These are phyloP conservation scores for Anarrhichthys ocellatus DNA, from an alignment of 2,113 vertebrate genomes.

Conservation along the genomic window DNA sequence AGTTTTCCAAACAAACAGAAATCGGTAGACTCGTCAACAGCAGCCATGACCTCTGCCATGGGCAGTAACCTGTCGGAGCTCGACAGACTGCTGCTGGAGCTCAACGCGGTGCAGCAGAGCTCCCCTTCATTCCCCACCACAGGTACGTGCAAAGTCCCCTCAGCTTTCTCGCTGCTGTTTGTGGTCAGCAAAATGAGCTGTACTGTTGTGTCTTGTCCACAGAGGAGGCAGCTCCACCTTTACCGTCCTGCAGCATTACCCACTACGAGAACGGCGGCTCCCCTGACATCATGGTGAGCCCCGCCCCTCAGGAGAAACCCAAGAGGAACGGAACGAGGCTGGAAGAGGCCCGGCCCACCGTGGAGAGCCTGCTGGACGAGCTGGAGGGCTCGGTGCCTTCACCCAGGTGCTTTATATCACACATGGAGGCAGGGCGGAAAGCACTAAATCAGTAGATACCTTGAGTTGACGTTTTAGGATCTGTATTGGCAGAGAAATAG, in stretches of 20 bases:
- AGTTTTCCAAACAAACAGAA: slow-evolving; percentile 99
- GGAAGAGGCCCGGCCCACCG: slow-evolving; percentile 90
- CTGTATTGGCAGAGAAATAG: background rate
- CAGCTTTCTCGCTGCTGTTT: background rate
- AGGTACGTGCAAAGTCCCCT: slow-evolving; percentile 79
- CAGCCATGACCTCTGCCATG: slow-evolving; percentile 90
- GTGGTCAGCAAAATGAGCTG: background rate
- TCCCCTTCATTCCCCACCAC: slow-evolving; percentile 86
- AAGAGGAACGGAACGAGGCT: slow-evolving; percentile 88
- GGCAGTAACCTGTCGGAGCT: slow-evolving; percentile 97
- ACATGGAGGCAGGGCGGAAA: background rate
- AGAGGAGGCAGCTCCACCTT: slow-evolving; percentile 83
- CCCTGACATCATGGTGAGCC: slow-evolving; percentile 81
- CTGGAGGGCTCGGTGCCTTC: slow-evolving; percentile 94
- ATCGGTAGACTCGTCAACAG: slow-evolving; percentile 89
- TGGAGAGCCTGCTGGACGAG: slow-evolving; percentile 95
- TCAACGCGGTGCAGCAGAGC: slow-evolving; percentile 94
- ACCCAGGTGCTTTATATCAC: slow-evolving; percentile 78
- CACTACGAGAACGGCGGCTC: slow-evolving; percentile 89
- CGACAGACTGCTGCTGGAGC: slow-evolving; percentile 93
- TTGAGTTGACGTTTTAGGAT: background rate
- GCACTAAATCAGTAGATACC: background rate
- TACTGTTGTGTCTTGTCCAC: slow-evolving; percentile 39
- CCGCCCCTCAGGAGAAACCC: slow-evolving; percentile 88
- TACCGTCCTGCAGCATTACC: slow-evolving; percentile 84